Evolutionary conservation across 2,113 vertebrate species (phyloP).

Genomic region (Heterotis niloticus): DNA sequence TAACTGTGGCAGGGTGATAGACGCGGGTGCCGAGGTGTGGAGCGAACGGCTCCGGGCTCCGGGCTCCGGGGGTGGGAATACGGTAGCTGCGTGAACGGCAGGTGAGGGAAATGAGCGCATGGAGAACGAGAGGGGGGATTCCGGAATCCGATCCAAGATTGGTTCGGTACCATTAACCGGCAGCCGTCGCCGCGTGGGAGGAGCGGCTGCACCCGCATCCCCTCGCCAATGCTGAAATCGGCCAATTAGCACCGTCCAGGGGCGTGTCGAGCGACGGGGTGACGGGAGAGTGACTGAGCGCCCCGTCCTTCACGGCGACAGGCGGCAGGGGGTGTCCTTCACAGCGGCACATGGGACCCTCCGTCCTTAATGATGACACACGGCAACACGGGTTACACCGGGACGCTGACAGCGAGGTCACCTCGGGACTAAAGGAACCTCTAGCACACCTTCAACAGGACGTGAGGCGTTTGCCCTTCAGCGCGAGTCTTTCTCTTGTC

Average conservation of each 20-base stretch:
- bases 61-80: too few species aligned
- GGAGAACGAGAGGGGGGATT: neutral
- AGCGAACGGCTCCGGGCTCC: neutral
- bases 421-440: neutral
- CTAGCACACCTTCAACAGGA: neutral
- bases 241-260: conserved; percentile 14
- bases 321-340: conserved; percentile 3
- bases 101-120: neutral
- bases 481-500: too few species aligned
- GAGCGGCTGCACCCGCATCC: neutral
- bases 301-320: neutral
- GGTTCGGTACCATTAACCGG: neutral
- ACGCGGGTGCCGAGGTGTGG: neutral
- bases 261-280: neutral
- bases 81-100: neutral
- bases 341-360: neutral
- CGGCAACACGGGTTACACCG: neutral
- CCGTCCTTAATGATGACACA: conserved; percentile 16
- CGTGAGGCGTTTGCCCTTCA: too few species aligned
- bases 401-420: neutral
- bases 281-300: neutral
- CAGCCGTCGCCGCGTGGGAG: neutral
- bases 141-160: neutral
- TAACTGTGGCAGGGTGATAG: conserved; percentile 9
- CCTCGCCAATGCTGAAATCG: neutral